A percentile compares a stretch with the other conserved stretches of the same genome.
These are phyloP conservation scores for Pluvianellus socialis DNA, from an alignment of 2,113 vertebrate genomes.

Conservation along the genomic window DNA sequence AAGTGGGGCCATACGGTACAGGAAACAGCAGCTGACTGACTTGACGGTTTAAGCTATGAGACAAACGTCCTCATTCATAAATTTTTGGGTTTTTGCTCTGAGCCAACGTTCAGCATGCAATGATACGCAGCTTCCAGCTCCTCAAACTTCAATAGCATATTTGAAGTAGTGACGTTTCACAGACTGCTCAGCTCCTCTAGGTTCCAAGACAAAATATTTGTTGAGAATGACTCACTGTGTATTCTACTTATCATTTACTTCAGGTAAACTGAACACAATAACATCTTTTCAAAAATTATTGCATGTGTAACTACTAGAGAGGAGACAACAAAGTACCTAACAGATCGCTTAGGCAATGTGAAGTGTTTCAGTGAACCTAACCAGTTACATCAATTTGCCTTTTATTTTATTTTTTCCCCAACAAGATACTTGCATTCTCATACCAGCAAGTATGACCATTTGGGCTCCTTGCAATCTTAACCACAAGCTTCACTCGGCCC, in stretches of 20 bases:
- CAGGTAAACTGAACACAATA: not conserved
- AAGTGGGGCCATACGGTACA: not conserved
- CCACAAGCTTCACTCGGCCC: not conserved
- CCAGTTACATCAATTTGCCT: not conserved
- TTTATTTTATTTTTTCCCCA: not conserved
- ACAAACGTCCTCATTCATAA: not conserved
- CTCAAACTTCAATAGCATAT: not conserved
- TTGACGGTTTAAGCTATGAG: not conserved
- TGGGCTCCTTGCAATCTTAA: not conserved
- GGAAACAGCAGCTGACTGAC: not conserved
- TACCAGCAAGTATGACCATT: not conserved
- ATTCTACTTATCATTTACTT: not conserved
- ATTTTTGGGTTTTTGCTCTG: not conserved
- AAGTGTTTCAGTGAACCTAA: not conserved
- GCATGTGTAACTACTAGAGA: not conserved
- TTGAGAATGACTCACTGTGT: not conserved
- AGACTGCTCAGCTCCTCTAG: not conserved
- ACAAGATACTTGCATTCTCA: not conserved
- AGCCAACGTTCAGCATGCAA: not conserved
- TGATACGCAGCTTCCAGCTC: not conserved
- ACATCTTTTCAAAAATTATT: not conserved
- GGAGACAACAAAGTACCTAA: not conserved
- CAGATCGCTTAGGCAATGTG: not conserved
- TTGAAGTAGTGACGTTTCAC: not conserved
- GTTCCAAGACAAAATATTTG: not conserved